Percentiles rank a stretch among this genome's conserved stretches.
These are phyloP conservation scores for Archivesica marissinica DNA, from an alignment of 1,140 invertebrate species.

Conservation along the genomic window DNA sequence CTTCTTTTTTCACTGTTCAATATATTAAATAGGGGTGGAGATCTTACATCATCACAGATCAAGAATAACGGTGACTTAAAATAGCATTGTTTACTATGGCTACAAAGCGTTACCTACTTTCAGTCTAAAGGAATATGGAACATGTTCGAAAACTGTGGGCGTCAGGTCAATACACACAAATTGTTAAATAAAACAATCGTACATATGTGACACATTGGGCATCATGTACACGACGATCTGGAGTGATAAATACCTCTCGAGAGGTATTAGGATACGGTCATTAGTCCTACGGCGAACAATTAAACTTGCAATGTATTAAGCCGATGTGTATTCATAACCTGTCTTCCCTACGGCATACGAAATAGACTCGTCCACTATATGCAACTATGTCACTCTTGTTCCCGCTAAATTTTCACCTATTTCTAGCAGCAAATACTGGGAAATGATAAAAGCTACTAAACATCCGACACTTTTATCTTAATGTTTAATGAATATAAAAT, in stretches of 20 bases:
- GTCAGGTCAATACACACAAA: neutral
- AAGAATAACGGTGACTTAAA: too few relatives aligned
- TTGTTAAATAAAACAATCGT: neutral
- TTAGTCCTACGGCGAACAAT: too few relatives aligned
- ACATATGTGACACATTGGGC: too few relatives aligned
- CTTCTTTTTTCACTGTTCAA: too few relatives aligned
- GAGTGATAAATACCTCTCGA: too few relatives aligned
- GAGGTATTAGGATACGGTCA: too few relatives aligned
- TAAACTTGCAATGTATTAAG: too few relatives aligned
- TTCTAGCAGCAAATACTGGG: neutral
- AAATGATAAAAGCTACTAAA: neutral
- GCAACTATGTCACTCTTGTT: constrained; percentile 19
- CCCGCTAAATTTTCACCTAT: constrained; percentile 28
- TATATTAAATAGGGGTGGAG: too few relatives aligned
- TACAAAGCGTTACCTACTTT: constrained; percentile 16
- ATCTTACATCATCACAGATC: too few relatives aligned
- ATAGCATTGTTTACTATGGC: too few relatives aligned
- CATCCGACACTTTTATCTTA: neutral
- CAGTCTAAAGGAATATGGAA: constrained; percentile 10
- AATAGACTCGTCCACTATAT: constrained; percentile 26
- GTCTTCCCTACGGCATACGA: neutral
- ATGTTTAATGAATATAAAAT: neutral
- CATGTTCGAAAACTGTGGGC: neutral
- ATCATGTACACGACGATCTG: too few relatives aligned
- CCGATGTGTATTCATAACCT: neutral